A percentile compares a stretch with the other conserved stretches of the same genome.
phyloP scores from a whole-genome alignment of 2,113 vertebrate genomes.

The Lasiurus borealis region DNA sequence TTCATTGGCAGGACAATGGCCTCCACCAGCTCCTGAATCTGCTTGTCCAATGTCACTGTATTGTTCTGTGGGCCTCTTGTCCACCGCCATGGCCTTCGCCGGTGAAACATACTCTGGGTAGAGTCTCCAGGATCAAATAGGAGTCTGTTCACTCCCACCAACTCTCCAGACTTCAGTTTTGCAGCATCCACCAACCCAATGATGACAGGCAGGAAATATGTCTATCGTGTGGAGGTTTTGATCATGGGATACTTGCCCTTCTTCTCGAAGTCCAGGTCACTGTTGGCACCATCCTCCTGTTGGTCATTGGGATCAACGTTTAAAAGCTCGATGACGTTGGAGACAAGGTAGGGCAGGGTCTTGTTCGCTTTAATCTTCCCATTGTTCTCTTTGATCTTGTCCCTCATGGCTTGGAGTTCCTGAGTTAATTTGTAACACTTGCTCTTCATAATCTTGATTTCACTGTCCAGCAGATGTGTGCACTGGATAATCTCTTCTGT shows the following conservation, averaged over 20 bases:
- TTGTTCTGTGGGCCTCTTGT: conserved; percentile 98
- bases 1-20: conserved; percentile 99
- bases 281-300: conserved; percentile 98
- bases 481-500: conserved; percentile 96
- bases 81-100: conserved; percentile 99
- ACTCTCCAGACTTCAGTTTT: conserved; percentile 97
- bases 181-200: conserved; percentile 99
- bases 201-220: conserved; percentile 98
- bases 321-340: conserved; percentile 98
- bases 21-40: conserved; percentile 99
- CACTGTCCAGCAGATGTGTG: conserved; percentile 93
- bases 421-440: conserved; percentile 98
- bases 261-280: conserved; percentile 97
- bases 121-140: conserved; percentile 98
- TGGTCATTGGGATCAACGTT: conserved; percentile 99
- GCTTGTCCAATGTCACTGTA: conserved; percentile 99
- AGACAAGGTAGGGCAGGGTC: conserved; percentile 97
- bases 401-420: conserved; percentile 98
- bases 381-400: conserved; percentile 99
- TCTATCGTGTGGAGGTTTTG: conserved; percentile 98
- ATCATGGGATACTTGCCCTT: conserved; percentile 99
- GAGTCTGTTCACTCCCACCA: conserved; percentile 99
- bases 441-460: conserved; percentile 99
- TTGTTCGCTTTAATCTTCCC: conserved; percentile 99
- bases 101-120: conserved; percentile 98